These are phyloP conservation scores for Hetaerina titia DNA, from an alignment of 2,888 invertebrate genomes.

Conservation along the genomic window DNA sequence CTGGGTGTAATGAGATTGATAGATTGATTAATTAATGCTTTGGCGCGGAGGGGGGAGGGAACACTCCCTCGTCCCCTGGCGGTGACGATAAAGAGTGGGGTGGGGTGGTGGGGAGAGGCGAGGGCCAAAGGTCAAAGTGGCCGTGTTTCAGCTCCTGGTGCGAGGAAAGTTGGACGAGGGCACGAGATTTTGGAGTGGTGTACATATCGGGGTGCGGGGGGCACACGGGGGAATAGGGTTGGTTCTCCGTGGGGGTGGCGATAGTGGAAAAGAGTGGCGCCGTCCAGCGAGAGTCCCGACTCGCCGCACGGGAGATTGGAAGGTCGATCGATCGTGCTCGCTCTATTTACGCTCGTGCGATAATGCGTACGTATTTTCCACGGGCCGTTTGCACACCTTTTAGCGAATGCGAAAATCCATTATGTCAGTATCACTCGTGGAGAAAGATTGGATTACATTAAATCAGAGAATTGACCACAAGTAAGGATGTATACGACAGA, in stretches of 20 bases:
- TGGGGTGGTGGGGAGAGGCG: neutral
- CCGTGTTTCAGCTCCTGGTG: neutral
- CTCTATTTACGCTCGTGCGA: no score
- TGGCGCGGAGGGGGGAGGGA: neutral
- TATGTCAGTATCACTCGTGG: neutral
- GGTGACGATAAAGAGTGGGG: neutral
- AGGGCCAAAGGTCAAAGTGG: slow-evolving; percentile 23
- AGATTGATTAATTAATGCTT: slow-evolving; percentile 66
- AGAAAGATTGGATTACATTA: neutral
- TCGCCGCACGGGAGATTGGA: neutral
- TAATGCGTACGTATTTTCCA: neutral
- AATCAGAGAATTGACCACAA: neutral
- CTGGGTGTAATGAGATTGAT: slow-evolving; percentile 66
- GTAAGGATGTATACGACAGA: neutral
- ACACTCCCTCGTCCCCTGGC: neutral
- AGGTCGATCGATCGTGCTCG: neutral
- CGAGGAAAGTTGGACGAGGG: neutral
- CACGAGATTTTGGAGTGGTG: neutral
- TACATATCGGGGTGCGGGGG: neutral
- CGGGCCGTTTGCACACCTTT: neutral
- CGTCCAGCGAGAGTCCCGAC: neutral
- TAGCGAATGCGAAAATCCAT: neutral
- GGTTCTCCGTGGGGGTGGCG: neutral
- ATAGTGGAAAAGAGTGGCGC: neutral
- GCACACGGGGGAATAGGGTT: neutral